Base-by-base conservation (phyloP, 2,113 vertebrate genomes). In the Psammodynastes pulverulentus region DNA sequence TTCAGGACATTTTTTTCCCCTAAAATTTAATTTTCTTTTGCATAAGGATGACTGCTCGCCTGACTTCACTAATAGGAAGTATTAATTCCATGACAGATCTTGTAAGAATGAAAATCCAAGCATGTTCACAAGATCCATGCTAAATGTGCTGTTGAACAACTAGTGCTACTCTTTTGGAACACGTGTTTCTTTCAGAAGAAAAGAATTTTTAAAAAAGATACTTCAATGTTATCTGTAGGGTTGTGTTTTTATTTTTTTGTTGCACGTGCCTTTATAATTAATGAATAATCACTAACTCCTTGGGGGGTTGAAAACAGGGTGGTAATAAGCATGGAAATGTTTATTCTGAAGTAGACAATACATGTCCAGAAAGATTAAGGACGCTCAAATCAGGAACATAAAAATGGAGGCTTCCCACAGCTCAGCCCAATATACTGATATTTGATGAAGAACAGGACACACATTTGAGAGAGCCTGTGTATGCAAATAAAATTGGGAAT, bases 401-500 rank as follows among this genome's bases (percentile, higher is more conserved):
- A 94, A 91, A 94, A 94, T 91, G 96, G 96, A 97, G 95, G 93
- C 90, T 94, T 90, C 94, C 93, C 96, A 97, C 96, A 96, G 86
- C 49, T 94, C 93, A 94, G 39, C 89, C 95, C 95, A 94, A 95
- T 15, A 84, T 56, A 93, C 79, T 67, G 92, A 96, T 96, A 95
- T 94, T 85, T 95, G 96, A 97, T 95, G 91, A 97, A 96, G 96
- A 95, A 93, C 96, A 96, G 93, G 88, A 86, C 92, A 96, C 56
- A 5, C 93, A 29, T 94, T 96, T 95, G 93, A 96, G 90, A 88
- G 94, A 95, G 85, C 95, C 93, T 95, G 93, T 93, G 84, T 94
- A 96, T 96, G 95, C 96, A 97, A 96, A 97, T 96, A 94, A 88
- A 96, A 97, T 97, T 96, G 89, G 93, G 93, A 97, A 95, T 95